Evolutionary conservation across 37 sponge, comb jelly and placozoan species (phyloP).

Genomic region (Eunapius fragilis): DNA sequence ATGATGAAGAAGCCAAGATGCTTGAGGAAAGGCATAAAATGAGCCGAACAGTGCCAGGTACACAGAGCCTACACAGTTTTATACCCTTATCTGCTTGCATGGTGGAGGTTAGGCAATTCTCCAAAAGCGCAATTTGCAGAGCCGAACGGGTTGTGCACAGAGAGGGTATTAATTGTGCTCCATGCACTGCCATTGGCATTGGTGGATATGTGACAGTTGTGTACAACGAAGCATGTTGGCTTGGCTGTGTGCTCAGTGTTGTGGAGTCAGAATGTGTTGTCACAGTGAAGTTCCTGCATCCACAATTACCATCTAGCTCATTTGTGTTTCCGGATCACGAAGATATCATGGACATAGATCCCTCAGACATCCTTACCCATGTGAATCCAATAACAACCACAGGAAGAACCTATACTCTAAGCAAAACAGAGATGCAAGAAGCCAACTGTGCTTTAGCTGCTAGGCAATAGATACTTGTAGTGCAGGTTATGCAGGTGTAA

Average conservation of each 20-base stretch:
- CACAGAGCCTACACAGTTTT: conserved; percentile 37
- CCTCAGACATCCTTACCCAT: neutral
- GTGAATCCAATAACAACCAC: conserved; percentile 37
- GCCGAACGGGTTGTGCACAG: conserved; percentile 89
- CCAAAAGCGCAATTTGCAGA: conserved; percentile 9
- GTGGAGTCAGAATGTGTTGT: conserved; percentile 1
- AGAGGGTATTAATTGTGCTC: conserved; percentile 71
- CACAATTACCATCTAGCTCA: conserved; percentile 41
- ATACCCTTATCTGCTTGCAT: conserved; percentile 24
- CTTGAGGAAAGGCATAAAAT: conserved; percentile 26
- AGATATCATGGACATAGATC: conserved; percentile 10
- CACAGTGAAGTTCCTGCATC: conserved; percentile 24
- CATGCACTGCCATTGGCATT: conserved; percentile 10
- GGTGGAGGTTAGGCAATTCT: conserved; percentile 17
- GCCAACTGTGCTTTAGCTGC: neutral
- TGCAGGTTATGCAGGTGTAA: neutral
- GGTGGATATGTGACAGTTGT: conserved; percentile 40
- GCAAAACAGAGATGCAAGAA: neutral
- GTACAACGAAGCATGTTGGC: conserved; percentile 36
- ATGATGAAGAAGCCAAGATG: conserved; percentile 1
- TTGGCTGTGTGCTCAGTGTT: conserved; percentile 46
- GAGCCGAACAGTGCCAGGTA: conserved; percentile 56
- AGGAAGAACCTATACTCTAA: conserved; percentile 9
- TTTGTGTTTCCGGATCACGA: conserved; percentile 13
- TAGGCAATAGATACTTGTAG: neutral